phyloP scores from a whole-genome alignment of 2,797 vertebrate species.

The Acanthurus lineatus region DNA sequence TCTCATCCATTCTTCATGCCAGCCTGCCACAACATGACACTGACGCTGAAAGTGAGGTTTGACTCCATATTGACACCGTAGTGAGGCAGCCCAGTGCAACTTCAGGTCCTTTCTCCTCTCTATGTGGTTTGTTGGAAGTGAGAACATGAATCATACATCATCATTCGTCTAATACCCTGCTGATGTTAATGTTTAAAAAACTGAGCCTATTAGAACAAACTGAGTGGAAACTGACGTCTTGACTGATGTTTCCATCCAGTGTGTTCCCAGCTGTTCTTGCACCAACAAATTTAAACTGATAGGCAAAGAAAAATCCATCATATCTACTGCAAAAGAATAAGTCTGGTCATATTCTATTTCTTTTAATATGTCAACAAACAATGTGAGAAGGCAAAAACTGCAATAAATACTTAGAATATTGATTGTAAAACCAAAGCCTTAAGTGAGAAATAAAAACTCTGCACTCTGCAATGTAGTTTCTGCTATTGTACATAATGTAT shows the following conservation, averaged over 20 bases:
- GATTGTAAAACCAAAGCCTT: neutral
- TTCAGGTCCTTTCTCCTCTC: neutral
- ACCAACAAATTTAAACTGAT: neutral
- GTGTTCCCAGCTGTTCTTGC: neutral
- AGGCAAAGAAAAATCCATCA: conserved; percentile 4
- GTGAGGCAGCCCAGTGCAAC: conserved; percentile 6
- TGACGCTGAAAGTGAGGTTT: conserved; percentile 16
- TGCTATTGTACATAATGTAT: too few relatives aligned
- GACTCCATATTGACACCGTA: conserved; percentile 16
- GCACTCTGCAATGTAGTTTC: too few relatives aligned
- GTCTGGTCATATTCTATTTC: neutral
- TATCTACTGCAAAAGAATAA: neutral
- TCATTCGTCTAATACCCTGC: conserved; percentile 6
- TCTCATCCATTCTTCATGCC: conserved; percentile 37
- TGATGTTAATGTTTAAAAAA: conserved; percentile 14
- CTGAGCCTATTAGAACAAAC: neutral
- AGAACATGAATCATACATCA: neutral
- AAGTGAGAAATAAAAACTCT: too few relatives aligned
- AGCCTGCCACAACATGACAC: neutral
- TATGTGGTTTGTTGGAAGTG: conserved; percentile 4
- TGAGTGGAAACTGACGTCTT: neutral
- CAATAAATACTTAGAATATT: neutral
- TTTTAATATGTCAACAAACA: neutral
- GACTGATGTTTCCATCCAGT: conserved; percentile 11
- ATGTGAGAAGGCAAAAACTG: neutral